Percentiles rank a stretch among this genome's conserved stretches.
Conservation (phyloP, 2,113 vertebrate genomes). For the Passer montanus region DNA sequence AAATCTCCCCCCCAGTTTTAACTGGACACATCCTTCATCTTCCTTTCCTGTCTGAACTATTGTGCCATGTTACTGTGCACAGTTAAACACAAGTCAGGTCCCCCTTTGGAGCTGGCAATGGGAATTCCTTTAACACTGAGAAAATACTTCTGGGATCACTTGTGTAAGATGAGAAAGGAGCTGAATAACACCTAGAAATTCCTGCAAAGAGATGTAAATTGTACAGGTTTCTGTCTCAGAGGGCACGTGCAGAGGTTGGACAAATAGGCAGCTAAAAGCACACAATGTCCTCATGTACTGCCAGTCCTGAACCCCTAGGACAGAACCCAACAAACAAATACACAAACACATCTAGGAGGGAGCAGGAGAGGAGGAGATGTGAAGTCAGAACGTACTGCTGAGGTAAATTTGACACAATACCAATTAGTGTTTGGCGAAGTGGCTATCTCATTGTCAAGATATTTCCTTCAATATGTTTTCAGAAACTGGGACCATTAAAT, state of each 20-base stretch:
- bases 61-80: neutral
- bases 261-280: slow-evolving; percentile 30
- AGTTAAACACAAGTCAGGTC: neutral
- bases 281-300: slow-evolving; percentile 33
- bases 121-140: neutral
- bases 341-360: slow-evolving; percentile 10
- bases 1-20: neutral
- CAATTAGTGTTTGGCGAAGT: slow-evolving; percentile 77
- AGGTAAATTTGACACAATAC: slow-evolving; percentile 76
- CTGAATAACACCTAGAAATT: neutral
- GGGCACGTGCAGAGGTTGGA: neutral
- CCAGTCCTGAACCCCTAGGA: slow-evolving; percentile 26
- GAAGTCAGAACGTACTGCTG: slow-evolving; percentile 71
- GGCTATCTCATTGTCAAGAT: slow-evolving; percentile 81
- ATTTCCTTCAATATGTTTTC: slow-evolving; percentile 85
- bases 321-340: slow-evolving; percentile 64
- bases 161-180: neutral
- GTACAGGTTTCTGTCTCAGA: slow-evolving; percentile 10
- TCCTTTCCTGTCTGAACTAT: slow-evolving; percentile 1
- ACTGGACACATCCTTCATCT: slow-evolving; percentile 13
- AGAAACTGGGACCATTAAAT: slow-evolving; percentile 76
- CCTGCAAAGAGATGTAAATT: neutral
- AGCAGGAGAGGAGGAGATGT: slow-evolving; percentile 60
- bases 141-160: neutral
- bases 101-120: neutral